Base-by-base conservation (phyloP, 2,113 vertebrate genomes). In the Microtus pennsylvanicus region DNA sequence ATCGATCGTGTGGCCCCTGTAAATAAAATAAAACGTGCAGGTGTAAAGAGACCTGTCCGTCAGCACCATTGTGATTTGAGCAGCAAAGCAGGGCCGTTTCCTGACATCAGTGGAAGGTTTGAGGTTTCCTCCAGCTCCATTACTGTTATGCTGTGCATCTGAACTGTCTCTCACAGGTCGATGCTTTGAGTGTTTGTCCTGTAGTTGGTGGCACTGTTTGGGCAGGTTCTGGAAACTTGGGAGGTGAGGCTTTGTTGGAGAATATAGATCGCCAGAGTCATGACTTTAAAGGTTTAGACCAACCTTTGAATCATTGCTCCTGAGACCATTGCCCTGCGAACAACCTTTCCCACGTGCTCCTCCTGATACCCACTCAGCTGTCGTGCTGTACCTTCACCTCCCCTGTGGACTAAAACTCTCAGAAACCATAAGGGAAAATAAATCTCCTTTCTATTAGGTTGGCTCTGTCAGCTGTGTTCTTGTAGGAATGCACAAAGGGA, bases 1-100 rank as follows among this genome's bases (percentile, higher is more conserved):
- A 96, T 94, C 1, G 94, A 98, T 97, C 89, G 47, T 86, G 74
- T 81, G 75, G 95, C 94, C 87, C 89, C 55, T 52, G 70, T 96
- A 96, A 96, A 95, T 95, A 95, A 94, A 91, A 91, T 50, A 78
- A 85, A 89, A 92, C 61, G 63, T 63, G 14, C 69, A 80, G 87
- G 80, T 92, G 5, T 88, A 87, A 67, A 90, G 80, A 87, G 47
- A 87, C 78, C 72, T 55, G 45, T 55, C 33, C 63, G 14, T 72
- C 65, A 74, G 74, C 55, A 67, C n/a, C 38, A 4, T 17, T 35
- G 72, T 28, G 47, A 77, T 82, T 13, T 83, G 77, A 76, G 74
- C 35, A 87, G 77, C 26, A 38, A 55, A 75, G 63, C 17, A 30
- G 7, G 42, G 6, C 52, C 50, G 21, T 35, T 30, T 69, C 16